Evolutionary conservation across 2,797 vertebrate species (phyloP).

Genomic region (Hippocampus kuda): DNA sequence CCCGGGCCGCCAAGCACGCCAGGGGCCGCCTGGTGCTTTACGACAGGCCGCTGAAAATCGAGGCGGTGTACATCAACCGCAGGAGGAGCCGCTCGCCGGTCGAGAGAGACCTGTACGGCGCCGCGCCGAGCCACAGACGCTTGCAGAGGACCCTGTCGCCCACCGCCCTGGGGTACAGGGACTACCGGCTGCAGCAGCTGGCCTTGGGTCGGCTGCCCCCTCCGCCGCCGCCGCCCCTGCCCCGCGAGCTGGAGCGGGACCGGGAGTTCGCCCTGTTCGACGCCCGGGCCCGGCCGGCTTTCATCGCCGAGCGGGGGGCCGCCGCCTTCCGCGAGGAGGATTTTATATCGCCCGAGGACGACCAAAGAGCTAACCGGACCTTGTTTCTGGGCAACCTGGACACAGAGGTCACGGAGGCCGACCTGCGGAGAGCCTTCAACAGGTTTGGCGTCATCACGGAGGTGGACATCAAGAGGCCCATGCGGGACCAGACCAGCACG

Average conservation of each 20-base stretch:
- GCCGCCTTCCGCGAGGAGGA: constrained; percentile 87
- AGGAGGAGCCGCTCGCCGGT: constrained; percentile 83
- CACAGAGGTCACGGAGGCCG: constrained; percentile 85
- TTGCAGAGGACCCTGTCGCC: constrained; percentile 83
- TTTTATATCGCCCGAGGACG: constrained; percentile 91
- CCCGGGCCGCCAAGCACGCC: constrained; percentile 88
- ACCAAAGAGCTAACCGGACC: constrained; percentile 93
- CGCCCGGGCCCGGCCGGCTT: constrained; percentile 79
- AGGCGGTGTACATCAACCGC: constrained; percentile 81
- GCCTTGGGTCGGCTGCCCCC: constrained; percentile 84
- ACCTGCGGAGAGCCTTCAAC: constrained; percentile 86
- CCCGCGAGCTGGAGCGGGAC: constrained; percentile 89
- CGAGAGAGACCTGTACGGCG: constrained; percentile 79
- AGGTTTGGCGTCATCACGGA: constrained; percentile 94
- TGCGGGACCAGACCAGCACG: constrained; percentile 84
- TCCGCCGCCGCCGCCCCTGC: constrained; percentile 80
- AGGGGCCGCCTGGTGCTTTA: constrained; percentile 87
- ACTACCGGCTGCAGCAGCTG: constrained; percentile 91
- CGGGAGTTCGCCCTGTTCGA: constrained; percentile 85
- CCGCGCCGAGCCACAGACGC: constrained; percentile 68
- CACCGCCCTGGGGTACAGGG: constrained; percentile 83
- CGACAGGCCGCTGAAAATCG: constrained; percentile 92
- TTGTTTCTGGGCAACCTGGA: constrained; percentile 96
- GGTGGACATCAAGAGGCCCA: constrained; percentile 91
- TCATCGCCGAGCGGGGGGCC: constrained; percentile 77